Evolutionary conservation across 2,888 invertebrate species (phyloP), one percentile per base, ranked within the genome.

Genomic region (Kryphioiulus occultus): DNA sequence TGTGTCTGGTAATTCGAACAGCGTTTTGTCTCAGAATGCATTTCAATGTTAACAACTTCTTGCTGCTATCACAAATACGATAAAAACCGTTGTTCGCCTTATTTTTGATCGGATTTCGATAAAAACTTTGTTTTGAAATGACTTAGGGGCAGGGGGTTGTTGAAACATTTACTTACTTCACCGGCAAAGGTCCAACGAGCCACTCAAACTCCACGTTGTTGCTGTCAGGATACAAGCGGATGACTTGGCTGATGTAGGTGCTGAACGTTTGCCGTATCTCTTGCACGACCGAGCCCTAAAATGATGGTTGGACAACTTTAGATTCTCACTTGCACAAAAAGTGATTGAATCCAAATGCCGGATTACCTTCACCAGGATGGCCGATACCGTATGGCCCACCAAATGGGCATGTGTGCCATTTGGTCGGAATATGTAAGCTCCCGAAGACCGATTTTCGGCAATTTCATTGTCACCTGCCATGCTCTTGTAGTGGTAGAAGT

Each of bases 401-500:
- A 82, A n/a, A 12, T 39, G 12, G 9, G 59, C 22, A 26, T 87
- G 88, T 1, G 90, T 89, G 26, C 90, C 89, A 42, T 91, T 91
- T 7, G 93, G 93, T 78, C 93, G 89, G 90, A 93, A 93, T 39
- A 93, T 91, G 89, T 93, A 93, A 10, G 93, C 93, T 2, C 93
- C 93, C 0, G 98, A 98, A 0, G 97, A 95, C 88, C 97, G 93
- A 89, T 94, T 94, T 0, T 91, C 90, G 3, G 93, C 93, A 1
- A 92, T 92, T 90, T 96, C 96, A 90, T 96, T 93, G 35, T 83
- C 35, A 0, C 96, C 96, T 0, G 92, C 92, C 83, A 93, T 94
- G 0, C 94, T 96, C 32, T 94, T 92, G 90, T 98, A 98, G 91
- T 94, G 97, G 30, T 94, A 93, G 90, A 96, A 95, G 1, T 95